Base-by-base conservation (phyloP, 2,797 vertebrate genomes). In the Silurus aristotelis region DNA sequence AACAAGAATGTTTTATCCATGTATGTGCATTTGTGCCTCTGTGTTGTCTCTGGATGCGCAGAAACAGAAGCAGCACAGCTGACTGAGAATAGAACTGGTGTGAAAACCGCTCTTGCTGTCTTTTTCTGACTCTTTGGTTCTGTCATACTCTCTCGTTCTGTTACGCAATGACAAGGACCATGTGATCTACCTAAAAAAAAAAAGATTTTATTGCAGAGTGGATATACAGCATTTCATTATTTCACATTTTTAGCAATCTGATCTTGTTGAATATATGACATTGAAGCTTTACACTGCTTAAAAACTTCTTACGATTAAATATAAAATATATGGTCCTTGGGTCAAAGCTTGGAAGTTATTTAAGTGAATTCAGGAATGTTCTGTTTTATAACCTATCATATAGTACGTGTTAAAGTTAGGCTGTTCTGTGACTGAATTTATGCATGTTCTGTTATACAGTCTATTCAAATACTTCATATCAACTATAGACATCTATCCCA, bases 31-130 rank as follows among this genome's bases (percentile, higher is more conserved):
- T 17, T 48, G 52, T 60, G 43, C 43, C 31, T 82, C 60, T 83
- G 64, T 86, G 25, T 76, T 55, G 43, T 22, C 58, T 63, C 80
- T 86, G 48, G 67, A 66, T 75, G 71, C 58, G 78, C 66, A 63
- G 79, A 60, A 7, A 38, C 61, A 79, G 43, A 52, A 19, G n/a
- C 61, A 85, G 43, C 67, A 86, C 58, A 75, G 71, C 60, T 25
- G 27, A 79, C 63, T 82, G 67, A 85, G 27, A 87, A 87, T 68
- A 87, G 68, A 77, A 48, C 56, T 85, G 13, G 64, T 88, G 52
- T 87, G 77, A 83, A 88, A 70, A 83, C 67, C 66, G 79, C 70
- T 82, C 76, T 86, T 27, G 48, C 55, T 84, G 80, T 80, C 80
- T 83, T 63, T 85, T 80, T 80, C 22, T 66, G 58, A 58, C 22